Percentiles rank a stretch among this genome's conserved stretches.
Evolutionary conservation across 2,113 vertebrate genomes (phyloP).

Genomic region (Silurus glanis): DNA sequence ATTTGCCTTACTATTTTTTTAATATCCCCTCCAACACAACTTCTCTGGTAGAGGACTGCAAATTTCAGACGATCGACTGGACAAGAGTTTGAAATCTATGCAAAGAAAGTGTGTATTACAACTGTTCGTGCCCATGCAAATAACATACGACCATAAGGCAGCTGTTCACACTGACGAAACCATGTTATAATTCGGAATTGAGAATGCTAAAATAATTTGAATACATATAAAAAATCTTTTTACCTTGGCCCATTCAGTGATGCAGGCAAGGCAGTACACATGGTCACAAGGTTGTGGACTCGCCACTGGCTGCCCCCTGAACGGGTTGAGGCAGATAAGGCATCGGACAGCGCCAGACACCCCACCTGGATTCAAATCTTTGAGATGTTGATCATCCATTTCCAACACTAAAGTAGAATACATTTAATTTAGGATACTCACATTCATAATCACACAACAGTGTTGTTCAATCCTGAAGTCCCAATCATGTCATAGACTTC

Average conservation of each 20-base stretch:
- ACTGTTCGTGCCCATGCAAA: background rate
- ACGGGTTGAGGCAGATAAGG: slow-evolving; percentile 57
- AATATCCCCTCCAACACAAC: slow-evolving; percentile 40
- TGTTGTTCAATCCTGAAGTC: background rate
- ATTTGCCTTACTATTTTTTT: slow-evolving; percentile 36
- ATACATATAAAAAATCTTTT: background rate
- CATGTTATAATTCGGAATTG: background rate
- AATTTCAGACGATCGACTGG: slow-evolving; percentile 63
- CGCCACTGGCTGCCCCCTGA: slow-evolving; percentile 52
- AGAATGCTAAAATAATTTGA: background rate
- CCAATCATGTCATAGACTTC: background rate
- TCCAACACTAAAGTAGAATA: background rate
- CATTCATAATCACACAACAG: background rate
- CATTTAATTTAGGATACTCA: background rate
- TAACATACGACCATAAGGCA: background rate
- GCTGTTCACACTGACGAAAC: background rate
- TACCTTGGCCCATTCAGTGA: slow-evolving; percentile 65
- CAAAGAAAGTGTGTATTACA: background rate
- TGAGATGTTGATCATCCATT: background rate
- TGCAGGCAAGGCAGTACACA: slow-evolving; percentile 57
- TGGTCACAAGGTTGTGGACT: slow-evolving; percentile 59
- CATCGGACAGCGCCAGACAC: slow-evolving; percentile 37
- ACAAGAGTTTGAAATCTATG: slow-evolving; percentile 59
- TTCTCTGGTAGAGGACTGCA: slow-evolving; percentile 55
- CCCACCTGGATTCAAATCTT: background rate